Evolutionary conservation across 1,140 invertebrate genomes (phyloP).

Genomic region (Sweltsa coloradensis): DNA sequence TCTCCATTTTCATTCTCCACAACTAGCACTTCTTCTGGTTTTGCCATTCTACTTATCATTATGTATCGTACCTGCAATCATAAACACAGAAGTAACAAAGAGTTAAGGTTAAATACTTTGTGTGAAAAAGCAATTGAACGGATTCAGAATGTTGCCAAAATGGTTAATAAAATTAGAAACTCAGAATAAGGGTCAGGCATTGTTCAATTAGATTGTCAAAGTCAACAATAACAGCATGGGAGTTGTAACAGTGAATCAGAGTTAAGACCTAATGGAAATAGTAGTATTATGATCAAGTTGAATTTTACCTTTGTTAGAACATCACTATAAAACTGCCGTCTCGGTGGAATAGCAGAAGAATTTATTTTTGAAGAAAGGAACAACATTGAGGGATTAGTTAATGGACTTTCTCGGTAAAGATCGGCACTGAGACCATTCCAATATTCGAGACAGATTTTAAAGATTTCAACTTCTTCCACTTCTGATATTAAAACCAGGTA

Average conservation of each 20-base stretch:
- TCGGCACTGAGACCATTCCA: constrained; percentile 91
- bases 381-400: constrained; percentile 26
- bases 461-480: constrained; percentile 98
- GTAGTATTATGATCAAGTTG: no score
- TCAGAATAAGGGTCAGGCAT: no score
- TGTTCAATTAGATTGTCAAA: no score
- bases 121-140: no score
- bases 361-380: constrained; percentile 32
- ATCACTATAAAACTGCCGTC: constrained; percentile 61
- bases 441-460: constrained; percentile 99
- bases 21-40: constrained; percentile 99
- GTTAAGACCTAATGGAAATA: no score
- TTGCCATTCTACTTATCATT: constrained; percentile 99
- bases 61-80: constrained; percentile 69
- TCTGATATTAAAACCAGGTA: constrained; percentile 96
- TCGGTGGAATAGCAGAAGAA: constrained; percentile 27
- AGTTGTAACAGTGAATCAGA: no score
- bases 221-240: no score
- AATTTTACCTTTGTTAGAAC: constrained; percentile 58
- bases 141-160: no score
- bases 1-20: constrained; percentile 99
- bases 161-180: no score
- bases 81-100: no score
- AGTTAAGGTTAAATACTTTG: no score
- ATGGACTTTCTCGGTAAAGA: constrained; percentile 71